Evolutionary conservation across 2,888 invertebrate species (phyloP), one percentile per base, ranked within the genome.

Genomic region (Oxyteleia sp.): DNA sequence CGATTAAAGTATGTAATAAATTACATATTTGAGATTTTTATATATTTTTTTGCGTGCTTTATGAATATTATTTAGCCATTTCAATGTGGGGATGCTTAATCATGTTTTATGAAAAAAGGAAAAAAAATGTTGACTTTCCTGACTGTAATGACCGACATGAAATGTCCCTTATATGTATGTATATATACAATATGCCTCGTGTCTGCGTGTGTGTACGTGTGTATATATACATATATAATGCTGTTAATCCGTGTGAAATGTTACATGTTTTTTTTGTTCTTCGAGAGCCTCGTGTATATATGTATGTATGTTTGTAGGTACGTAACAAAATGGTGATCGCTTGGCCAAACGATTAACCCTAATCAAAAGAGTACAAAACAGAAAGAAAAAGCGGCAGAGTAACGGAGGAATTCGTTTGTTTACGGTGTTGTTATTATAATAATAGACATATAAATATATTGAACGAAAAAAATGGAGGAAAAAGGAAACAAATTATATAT

Each of bases 331-430:
- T 78, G 85, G 86, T 87, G 85, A 87, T 89, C 87, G 89, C 89
- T 88, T 82, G 89, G 90, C 89, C 88, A 90, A 90, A 90, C 85
- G 87, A 88, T 89, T 87, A 90, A 91, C 89, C 91, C 89, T 90
- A 92, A 92, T 92, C 90, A 91, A 92, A 92, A 91, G 88, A 92
- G 93, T 93, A 92, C 93, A 93, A 93, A 93, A 89, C 69, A 38
- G 87, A 80, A 69, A 86, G 47, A 86, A 87, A 86, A 82, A 83
- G 85, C 86, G 84, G 85, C 82, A 74, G 63, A 82, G 79, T 63
- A 75, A 86, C 55, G 74, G 84, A 71, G 85, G 85, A 88, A 84
- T 82, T 83, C 84, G 81, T 84, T 87, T 82, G 75, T 84, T 84
- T 84, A 85, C 68, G 74, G 85, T 53, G 81, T 88, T 87, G 83